These are phyloP conservation scores for pig (Sus scrofa) DNA, from an alignment of 2,113 vertebrate genomes.

Conservation along the genomic window DNA sequence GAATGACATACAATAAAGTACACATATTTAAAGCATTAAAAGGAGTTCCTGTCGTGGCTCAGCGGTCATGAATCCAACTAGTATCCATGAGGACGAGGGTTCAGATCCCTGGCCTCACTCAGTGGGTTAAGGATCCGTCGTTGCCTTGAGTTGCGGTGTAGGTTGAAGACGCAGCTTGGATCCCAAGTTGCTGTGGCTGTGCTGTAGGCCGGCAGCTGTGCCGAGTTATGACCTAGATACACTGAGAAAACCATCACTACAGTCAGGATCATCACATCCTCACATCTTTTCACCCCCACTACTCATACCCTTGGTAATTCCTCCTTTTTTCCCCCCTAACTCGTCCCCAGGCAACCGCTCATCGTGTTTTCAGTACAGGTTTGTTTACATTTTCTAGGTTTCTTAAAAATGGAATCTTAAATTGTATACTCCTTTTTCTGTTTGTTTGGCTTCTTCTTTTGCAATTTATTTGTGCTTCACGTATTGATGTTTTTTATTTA, in stretches of 20 bases:
- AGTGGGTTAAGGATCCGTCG: too few relatives aligned
- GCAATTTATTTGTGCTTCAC: neutral
- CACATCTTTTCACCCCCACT: too few relatives aligned
- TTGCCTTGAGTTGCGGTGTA: too few relatives aligned
- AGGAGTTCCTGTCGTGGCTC: too few relatives aligned
- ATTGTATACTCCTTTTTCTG: neutral
- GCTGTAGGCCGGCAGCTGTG: too few relatives aligned
- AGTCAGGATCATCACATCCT: neutral
- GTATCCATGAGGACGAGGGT: too few relatives aligned
- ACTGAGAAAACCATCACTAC: neutral
- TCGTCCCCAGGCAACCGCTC: neutral
- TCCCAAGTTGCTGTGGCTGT: too few relatives aligned
- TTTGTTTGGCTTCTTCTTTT: neutral
- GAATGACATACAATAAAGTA: neutral
- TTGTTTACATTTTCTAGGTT: neutral
- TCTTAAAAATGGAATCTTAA: neutral
- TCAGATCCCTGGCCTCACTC: too few relatives aligned
- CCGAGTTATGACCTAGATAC: neutral
- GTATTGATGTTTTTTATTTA: neutral
- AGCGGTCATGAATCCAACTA: too few relatives aligned
- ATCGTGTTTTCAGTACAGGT: neutral
- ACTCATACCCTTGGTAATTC: neutral
- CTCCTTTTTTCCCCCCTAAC: neutral
- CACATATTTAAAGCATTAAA: neutral
- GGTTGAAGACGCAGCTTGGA: too few relatives aligned